Conservation (phyloP, 2,797 vertebrate species). For the Tragelaphus oryx region DNA sequence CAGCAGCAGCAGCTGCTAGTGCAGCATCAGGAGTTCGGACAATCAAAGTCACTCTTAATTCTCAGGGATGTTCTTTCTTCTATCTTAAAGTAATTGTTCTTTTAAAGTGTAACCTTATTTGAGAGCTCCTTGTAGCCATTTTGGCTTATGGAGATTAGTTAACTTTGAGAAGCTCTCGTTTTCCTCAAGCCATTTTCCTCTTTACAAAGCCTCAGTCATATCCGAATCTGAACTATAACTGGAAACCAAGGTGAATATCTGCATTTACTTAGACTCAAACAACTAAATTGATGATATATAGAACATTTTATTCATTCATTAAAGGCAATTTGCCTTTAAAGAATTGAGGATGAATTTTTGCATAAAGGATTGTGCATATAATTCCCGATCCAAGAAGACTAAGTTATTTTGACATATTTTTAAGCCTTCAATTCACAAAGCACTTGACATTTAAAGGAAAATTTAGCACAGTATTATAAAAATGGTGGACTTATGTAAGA, state of each 20-base stretch:
- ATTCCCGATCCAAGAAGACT: conserved; percentile 19
- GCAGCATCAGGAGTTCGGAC: neutral
- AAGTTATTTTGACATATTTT: conserved; percentile 49
- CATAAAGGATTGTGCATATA: neutral
- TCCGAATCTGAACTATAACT: conserved; percentile 37
- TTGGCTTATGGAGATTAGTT: neutral
- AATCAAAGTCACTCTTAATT: neutral
- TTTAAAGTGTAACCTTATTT: conserved; percentile 1
- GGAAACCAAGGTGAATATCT: conserved; percentile 34
- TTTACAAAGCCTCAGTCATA: neutral
- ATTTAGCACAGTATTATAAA: neutral
- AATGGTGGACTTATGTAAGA: neutral
- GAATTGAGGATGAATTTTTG: conserved; percentile 26
- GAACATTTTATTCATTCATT: conserved; percentile 40
- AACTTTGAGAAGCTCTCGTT: conserved; percentile 17
- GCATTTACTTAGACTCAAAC: conserved; percentile 34
- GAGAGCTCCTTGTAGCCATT: neutral
- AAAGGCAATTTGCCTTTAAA: conserved; percentile 43
- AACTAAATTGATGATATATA: conserved; percentile 38
- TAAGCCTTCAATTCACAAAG: conserved; percentile 28
- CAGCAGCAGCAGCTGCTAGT: neutral
- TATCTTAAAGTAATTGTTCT: neutral
- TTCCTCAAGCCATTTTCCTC: neutral
- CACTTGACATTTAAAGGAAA: conserved; percentile 44
- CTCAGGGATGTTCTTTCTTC: conserved; percentile 10